phyloP scores from a whole-genome alignment of 2,113 vertebrate species.

The Podocnemis expansa region DNA sequence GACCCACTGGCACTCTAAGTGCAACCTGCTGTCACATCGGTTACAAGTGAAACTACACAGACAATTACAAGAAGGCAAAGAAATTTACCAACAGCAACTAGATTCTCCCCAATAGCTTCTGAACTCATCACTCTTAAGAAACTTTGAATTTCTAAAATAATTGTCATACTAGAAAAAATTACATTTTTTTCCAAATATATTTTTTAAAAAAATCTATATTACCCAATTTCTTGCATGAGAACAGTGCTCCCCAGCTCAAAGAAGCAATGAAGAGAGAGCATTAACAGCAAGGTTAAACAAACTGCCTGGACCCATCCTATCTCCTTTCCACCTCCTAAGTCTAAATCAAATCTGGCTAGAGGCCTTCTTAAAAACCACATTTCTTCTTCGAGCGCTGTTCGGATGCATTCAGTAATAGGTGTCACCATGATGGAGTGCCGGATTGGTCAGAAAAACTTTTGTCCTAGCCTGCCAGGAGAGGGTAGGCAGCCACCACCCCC shows the following conservation, averaged over 20 bases:
- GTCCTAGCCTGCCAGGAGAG: no score
- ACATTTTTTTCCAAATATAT: background rate
- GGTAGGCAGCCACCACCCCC: no score
- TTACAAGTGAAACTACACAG: background rate
- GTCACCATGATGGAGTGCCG: no score
- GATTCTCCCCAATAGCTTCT: background rate
- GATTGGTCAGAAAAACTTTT: no score
- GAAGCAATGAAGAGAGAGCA: background rate
- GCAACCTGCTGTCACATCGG: background rate
- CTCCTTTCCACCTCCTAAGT: background rate
- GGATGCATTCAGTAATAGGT: no score
- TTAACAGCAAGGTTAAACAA: background rate
- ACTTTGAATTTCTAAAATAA: background rate
- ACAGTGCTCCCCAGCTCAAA: background rate
- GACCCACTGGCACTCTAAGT: background rate
- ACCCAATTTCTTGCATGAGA: background rate
- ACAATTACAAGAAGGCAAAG: background rate
- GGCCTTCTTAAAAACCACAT: background rate
- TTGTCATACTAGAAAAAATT: background rate
- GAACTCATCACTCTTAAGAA: background rate
- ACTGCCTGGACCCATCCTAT: background rate
- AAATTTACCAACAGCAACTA: background rate
- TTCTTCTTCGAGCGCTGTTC: no score
- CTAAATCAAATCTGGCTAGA: background rate
- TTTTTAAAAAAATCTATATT: background rate